These are phyloP conservation scores for Peucedramus taeniatus DNA, from an alignment of 2,113 vertebrate species.

Conservation along the genomic window DNA sequence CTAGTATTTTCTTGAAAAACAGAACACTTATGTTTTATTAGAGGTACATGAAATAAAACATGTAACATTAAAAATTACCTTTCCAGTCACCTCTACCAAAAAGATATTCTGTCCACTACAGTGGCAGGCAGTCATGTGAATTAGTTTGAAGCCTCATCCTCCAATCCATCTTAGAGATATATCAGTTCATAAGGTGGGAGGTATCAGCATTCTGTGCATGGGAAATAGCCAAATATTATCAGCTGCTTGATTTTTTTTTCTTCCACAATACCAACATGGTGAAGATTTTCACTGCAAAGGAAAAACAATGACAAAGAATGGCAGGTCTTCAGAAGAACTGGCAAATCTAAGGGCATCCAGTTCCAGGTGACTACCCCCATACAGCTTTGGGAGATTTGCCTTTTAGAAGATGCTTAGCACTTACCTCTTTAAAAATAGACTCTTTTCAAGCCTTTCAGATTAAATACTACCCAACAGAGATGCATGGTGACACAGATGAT, in stretches of 20 bases:
- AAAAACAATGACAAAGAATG: not conserved
- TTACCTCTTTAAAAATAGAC: not conserved
- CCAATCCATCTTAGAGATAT: not conserved
- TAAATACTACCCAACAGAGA: not conserved
- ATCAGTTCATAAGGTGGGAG: not conserved
- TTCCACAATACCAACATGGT: not conserved
- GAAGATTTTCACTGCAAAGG: not conserved
- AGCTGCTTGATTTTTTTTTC: not conserved
- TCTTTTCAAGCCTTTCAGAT: not conserved
- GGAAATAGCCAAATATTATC: not conserved
- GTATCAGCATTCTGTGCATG: not conserved
- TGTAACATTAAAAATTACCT: not conserved
- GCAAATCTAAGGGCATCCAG: not conserved
- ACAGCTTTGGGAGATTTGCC: not conserved
- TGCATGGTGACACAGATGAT: not conserved
- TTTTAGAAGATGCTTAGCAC: not conserved
- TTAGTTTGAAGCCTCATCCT: not conserved
- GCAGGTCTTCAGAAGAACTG: not conserved
- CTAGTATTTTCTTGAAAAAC: not conserved
- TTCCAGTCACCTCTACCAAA: not conserved
- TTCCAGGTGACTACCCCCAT: not conserved
- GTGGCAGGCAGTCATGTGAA: not conserved
- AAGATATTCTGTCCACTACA: not conserved
- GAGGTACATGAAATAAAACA: not conserved
- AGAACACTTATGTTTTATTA: not conserved